Evolutionary conservation across 2,797 vertebrate genomes (phyloP).

Genomic region (Pelochelys cantorii): DNA sequence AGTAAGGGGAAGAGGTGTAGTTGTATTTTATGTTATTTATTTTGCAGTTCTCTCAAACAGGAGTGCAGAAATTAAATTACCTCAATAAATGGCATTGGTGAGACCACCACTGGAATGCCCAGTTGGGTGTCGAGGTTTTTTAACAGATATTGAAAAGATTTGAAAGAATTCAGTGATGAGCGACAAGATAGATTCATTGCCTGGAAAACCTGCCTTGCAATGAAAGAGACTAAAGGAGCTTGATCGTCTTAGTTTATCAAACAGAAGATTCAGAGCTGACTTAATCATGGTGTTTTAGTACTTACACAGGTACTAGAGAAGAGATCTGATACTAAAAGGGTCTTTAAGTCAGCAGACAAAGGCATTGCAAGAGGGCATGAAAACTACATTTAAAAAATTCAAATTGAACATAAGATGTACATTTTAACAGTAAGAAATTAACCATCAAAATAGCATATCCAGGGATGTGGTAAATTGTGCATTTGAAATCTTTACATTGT

Average conservation of each 20-base stretch:
- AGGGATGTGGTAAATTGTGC: not conserved
- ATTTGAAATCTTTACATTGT: not conserved
- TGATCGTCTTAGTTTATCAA: not conserved
- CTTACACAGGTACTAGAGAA: not conserved
- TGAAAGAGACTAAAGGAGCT: not conserved
- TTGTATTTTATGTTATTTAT: not conserved
- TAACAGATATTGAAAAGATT: not conserved
- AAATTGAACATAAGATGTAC: not conserved
- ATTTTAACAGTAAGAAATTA: not conserved
- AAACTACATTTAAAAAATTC: not conserved
- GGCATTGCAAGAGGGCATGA: not conserved
- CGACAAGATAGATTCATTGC: not conserved
- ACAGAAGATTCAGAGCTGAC: not conserved
- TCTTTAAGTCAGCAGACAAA: not conserved
- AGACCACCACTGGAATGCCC: not conserved
- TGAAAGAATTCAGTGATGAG: not conserved
- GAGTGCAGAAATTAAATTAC: rapidly evolving
- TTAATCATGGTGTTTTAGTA: not conserved
- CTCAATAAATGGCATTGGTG: not conserved
- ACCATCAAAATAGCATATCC: not conserved
- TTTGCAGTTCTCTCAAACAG: not conserved
- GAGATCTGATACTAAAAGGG: not conserved
- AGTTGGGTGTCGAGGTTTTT: not conserved
- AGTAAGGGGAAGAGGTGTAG: not conserved
- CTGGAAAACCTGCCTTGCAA: not conserved